Base-by-base conservation (phyloP, 2,888 invertebrate genomes). In the Myathropa florea region DNA sequence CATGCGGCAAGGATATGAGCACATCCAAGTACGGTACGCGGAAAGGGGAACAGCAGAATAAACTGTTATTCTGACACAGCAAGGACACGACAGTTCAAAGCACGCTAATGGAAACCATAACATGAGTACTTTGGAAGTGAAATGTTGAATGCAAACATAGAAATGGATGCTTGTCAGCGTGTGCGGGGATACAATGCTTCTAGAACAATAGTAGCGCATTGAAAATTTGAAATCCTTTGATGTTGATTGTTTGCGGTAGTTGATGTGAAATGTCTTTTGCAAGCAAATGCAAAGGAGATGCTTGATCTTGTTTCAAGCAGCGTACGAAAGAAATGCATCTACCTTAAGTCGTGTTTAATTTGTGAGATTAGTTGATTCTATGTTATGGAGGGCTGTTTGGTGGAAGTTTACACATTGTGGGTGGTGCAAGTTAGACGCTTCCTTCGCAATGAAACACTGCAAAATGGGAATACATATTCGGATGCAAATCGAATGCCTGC, bases 71-170 rank as follows among this genome's bases (percentile, higher is more conserved):
- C 61, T 72, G 61, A 67, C 46, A 76, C 70, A 73, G 63, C 80
- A 84, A 84, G 80, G 61, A 71, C 80, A 80, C 64, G 75, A 70
- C 76, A 75, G 59, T 80, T 80, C 75, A 75, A 30, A 61, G 67
- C 63, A 67, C 72, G 53, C 81, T 76, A 81, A 85, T 77, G 68
- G 85, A 85, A 81, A 77, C 76, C 68, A 72, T 65, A 72, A 81
- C 77, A 81, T 72, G 61, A 61, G 71, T 84, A 59, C 65, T 65
- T 71, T 57, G 28, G 65, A 61, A 80, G 70, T 65, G 73, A 83
- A 72, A 78, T 75, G 60, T 75, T 75, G 46, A 30, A 57, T 67
- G 55, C 60, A 72, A 67, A 77, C 55, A 46, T 18, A 72, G n/a
- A 73, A 60, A 64, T 60, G 36, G 61, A 80, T 61, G 57, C 68